A percentile compares a stretch with the other conserved stretches of the same genome.
Evolutionary conservation across 2,113 vertebrate genomes (phyloP).

Genomic region (Elaphurus davidianus): DNA sequence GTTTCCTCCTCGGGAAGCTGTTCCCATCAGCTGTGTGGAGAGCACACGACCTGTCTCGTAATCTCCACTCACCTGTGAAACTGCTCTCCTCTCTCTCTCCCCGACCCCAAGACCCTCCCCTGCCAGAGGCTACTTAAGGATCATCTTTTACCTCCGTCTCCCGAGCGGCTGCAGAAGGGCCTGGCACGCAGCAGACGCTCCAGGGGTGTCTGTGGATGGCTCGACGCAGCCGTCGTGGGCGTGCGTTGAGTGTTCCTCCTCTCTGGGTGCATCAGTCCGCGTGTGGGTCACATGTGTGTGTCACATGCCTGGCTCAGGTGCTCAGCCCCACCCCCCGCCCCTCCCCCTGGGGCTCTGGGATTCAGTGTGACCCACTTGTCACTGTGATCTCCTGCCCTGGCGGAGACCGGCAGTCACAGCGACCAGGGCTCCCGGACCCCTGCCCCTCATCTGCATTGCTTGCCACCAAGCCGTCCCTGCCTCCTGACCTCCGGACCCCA

Average conservation of each 20-base stretch:
- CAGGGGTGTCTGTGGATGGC: neutral
- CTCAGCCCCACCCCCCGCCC: fast-evolving
- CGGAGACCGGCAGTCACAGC: neutral
- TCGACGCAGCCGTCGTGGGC: fast-evolving
- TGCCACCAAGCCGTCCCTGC: fast-evolving
- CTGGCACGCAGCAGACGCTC: fast-evolving
- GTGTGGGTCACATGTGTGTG: too few species aligned
- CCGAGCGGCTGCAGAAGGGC: fast-evolving
- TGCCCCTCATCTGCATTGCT: neutral
- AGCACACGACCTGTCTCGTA: fast-evolving
- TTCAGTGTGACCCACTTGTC: too few species aligned
- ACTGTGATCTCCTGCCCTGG: neutral
- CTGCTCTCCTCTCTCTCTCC: neutral
- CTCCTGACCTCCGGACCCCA: neutral
- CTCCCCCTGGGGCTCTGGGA: neutral
- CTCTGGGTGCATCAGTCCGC: fast-evolving
- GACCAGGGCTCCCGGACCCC: neutral
- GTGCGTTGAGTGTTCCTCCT: fast-evolving
- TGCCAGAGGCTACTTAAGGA: neutral
- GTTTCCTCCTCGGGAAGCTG: neutral
- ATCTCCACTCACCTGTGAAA: neutral
- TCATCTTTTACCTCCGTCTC: neutral
- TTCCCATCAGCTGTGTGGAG: neutral
- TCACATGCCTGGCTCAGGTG: neutral
- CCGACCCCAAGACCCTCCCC: neutral